Base-by-base conservation (phyloP, 2,888 invertebrate genomes). In the Odiellus spinosus region DNA sequence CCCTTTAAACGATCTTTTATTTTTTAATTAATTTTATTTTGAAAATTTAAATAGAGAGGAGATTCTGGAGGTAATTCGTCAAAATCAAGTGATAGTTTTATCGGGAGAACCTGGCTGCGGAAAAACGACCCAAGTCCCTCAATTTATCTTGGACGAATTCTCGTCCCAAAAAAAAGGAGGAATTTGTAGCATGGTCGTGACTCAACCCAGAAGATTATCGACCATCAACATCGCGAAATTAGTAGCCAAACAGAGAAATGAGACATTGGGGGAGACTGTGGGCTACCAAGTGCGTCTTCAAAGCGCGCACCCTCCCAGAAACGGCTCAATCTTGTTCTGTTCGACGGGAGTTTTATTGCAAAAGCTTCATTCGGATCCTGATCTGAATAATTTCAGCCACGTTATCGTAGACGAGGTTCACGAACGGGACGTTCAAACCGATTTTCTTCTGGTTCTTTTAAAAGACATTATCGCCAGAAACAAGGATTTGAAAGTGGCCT, bases 341-440 rank as follows among this genome's bases (percentile, higher is more conserved):
- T 96, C 95, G 0, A 84, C 95, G 12, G 95, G 74, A 70, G 56
- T 95, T 3, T 65, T 98, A 46, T 67, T 98, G 53, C 75, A 91
- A 55, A 91, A 91, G 64, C 70, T 98, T 44, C 53, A 57, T 32
- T 39, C 20, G 32, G 96, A 96, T 66, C 80, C 80, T 3, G 95
- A 95, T 0, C 67, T 98, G 42, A 71, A 93, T 39, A 96, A 96
- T 0, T 81, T 98, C 21, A 91, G 91, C n/a, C 96, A 98, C 61
- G 87, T 98, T 0, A 82, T 98, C 45, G 91, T 98, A 2, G 96
- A 98, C 66, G 98, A 98, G 73, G 86, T 88, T 57, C 88, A 88
- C 61, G 88, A 90, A 61, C 73, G 96, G 21, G 71, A 71, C 56
- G 62, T 71, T 38, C 93, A 95, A 64, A 90, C 90, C 2, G 96